phyloP scores from a whole-genome alignment of 2,888 invertebrate genomes.

The Helicoverpa assulta region DNA sequence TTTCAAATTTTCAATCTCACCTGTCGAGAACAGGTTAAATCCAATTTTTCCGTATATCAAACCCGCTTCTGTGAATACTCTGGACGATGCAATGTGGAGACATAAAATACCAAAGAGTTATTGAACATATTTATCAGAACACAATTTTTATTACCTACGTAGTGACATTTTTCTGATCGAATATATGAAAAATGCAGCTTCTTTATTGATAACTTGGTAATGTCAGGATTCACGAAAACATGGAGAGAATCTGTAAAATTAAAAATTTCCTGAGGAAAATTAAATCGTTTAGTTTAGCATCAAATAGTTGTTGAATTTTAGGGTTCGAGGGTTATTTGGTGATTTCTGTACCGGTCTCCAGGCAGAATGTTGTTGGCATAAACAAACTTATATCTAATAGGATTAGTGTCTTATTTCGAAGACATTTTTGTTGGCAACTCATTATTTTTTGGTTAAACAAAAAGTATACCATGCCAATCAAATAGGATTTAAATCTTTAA shows the following conservation, averaged over 20 bases:
- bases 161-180: not conserved
- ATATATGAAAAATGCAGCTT: not conserved
- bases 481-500: conserved; percentile 3
- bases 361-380: too few relatives aligned
- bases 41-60: conserved; percentile 14
- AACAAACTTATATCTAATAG: too few relatives aligned
- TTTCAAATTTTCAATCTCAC: conserved; percentile 28
- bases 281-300: too few relatives aligned
- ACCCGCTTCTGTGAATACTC: not conserved
- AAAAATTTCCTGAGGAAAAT: too few relatives aligned
- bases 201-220: not conserved
- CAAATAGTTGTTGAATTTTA: too few relatives aligned
- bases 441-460: too few relatives aligned
- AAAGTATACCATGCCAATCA: too few relatives aligned
- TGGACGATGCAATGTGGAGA: not conserved
- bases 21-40: conserved; percentile 21
- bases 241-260: not conserved
- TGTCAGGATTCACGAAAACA: not conserved
- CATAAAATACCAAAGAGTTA: not conserved
- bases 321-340: too few relatives aligned
- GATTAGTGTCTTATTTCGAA: too few relatives aligned
- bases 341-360: too few relatives aligned
- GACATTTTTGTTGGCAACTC: too few relatives aligned
- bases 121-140: conserved; percentile 21
- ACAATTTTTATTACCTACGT: conserved; percentile 10